Base-by-base conservation (phyloP, 2,797 vertebrate genomes). In the Lemur catta region DNA sequence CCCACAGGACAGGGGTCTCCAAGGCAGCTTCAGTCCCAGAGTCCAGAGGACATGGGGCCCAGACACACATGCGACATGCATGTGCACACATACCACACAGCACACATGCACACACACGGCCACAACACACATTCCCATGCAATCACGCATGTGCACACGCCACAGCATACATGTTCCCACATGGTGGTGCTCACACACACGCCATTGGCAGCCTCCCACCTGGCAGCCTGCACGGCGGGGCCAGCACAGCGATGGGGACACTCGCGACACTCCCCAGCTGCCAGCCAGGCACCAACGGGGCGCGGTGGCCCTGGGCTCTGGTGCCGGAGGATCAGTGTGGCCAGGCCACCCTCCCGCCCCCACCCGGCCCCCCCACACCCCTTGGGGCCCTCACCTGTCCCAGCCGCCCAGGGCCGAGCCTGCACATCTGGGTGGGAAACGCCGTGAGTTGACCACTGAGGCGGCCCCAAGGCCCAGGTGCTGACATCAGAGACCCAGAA, bases 391-490 rank as follows among this genome's bases (percentile, higher is more conserved):
- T 41, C 33, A 8, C 18, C 6, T 30, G 41, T 20, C n/a, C 14
- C 46, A 59, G 71, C 48, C 4, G 43, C 30, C 30, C 13, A n/a
- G 50, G 41, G 30, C 43, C 57, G 43, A 93, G 72, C 9, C 0
- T 28, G 15, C 0, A 0, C 12, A 0, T 15, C 33, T 8, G 6
- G 15, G 10, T 74, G 4, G 6, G 9, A 61, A 12, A 57, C 22
- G 12, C 4, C 7, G 6, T 14, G 1, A 33, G 15, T 33, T 33
- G 6, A 52, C 46, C 12, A 8, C 30, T 11, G 30, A 20, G 18
- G 14, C 17, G 3, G 38, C 24, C 50, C 43, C 3, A 0, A 28
- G 71, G 9, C 46, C 43, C 33, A 13, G 18, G 75, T 26, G 20
- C 38, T 76, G 63, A 75, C 55, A 10, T 20, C 1, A 26, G 69